A percentile compares a stretch with the other conserved stretches of the same genome.
Evolutionary conservation across 2,888 invertebrate species (phyloP).

Genomic region (Rhaphigaster nebulosa): DNA sequence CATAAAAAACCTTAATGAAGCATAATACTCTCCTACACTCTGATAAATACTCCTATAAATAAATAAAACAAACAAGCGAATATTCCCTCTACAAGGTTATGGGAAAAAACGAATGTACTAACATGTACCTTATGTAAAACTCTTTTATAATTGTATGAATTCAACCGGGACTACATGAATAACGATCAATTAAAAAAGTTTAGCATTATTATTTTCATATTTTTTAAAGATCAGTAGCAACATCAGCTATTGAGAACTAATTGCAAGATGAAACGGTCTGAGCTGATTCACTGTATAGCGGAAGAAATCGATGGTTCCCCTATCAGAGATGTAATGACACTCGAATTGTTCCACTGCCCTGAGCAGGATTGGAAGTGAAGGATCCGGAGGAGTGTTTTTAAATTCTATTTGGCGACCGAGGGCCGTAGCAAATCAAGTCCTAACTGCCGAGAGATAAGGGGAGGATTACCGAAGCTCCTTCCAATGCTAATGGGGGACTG

Average conservation of each 20-base stretch:
- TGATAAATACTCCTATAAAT: too few relatives aligned
- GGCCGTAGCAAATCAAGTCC: constrained; percentile 48
- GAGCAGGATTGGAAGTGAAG: constrained; percentile 53
- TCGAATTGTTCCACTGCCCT: constrained; percentile 13
- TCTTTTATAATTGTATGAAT: too few relatives aligned
- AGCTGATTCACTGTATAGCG: not conserved
- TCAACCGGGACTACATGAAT: too few relatives aligned
- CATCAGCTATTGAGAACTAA: not conserved
- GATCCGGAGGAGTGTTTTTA: constrained; percentile 33
- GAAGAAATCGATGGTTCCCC: not conserved
- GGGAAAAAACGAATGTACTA: too few relatives aligned
- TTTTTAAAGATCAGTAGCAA: not conserved
- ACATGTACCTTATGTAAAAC: too few relatives aligned
- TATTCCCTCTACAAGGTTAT: too few relatives aligned
- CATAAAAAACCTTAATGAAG: too few relatives aligned
- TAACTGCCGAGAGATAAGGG: constrained; percentile 53
- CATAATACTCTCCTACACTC: too few relatives aligned
- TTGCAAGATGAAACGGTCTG: not conserved
- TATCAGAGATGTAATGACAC: constrained; percentile 46
- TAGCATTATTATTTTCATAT: too few relatives aligned
- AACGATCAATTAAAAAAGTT: too few relatives aligned
- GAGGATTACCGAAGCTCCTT: constrained; percentile 45
- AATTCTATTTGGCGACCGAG: constrained; percentile 46
- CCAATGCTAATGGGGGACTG: constrained; percentile 49
- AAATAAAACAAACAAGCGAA: too few relatives aligned